Base-by-base conservation (phyloP, 2,888 invertebrate species). In the Plagiodera versicolora region DNA sequence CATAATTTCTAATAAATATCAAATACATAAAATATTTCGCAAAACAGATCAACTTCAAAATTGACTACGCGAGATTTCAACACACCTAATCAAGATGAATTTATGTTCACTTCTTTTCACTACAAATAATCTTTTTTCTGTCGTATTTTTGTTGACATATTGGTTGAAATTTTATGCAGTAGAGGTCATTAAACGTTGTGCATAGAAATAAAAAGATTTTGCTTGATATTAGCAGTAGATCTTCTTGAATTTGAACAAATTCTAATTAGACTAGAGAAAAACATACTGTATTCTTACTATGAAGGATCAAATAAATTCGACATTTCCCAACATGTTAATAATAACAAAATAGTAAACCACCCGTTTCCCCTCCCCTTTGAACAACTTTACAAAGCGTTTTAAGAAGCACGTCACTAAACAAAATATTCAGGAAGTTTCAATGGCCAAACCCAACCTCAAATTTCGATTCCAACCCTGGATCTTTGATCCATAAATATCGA, bases 1-100 rank as follows among this genome's bases (percentile, higher is more conserved):
- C 52, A 8, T 54, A 44, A 46, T 39, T 61, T 45, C 47, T 57
- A 57, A 61, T 54, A 47, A 52, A 51, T 60, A 56, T 51, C 19
- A 53, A 53, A 44, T 56, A 60, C 24, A 6, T 60, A 60, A 51
- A 51, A 50, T 51, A 52, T 54, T 63, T 55, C 56, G 55, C 56
- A 58, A 46, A 51, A 46, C 49, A 56, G 59, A 56, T 39, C 44
- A 44, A 53, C 24, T 30, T 19, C 6, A 52, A 11, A 20, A 19
- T 20, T 20, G 32, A 32, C 32, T 32, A 9, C 6, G 10, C 32
- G 10, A 32, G 8, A 32, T 47, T 47, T 47, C 16, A 3, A 16
- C 9, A 18, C 16, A 45, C 11, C 45, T 2, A 45, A 10, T 10
- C 45, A 45, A n/a, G n/a, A n/a, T n/a, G n/a, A n/a, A n/a, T n/a